Conservation (phyloP, 1,140 invertebrate genomes). For the Saccostrea echinata region DNA sequence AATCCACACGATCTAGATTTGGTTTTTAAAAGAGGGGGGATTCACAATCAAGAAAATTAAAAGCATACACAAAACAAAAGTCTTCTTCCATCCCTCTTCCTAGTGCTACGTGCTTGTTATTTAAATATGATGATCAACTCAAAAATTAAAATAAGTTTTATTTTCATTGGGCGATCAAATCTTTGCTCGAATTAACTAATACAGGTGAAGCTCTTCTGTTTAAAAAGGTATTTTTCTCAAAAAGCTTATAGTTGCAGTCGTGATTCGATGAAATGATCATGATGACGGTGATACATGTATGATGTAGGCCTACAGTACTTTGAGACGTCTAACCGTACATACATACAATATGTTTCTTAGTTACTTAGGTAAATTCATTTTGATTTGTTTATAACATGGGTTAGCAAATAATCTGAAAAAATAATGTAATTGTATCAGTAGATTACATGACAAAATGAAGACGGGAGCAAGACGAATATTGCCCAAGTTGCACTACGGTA, state of each 20-base stretch:
- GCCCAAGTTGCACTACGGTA: too few relatives aligned
- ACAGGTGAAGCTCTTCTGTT: neutral
- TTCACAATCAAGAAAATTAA: neutral
- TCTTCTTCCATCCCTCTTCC: neutral
- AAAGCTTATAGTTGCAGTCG: neutral
- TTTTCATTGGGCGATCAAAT: neutral
- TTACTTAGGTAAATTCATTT: slow-evolving; percentile 3
- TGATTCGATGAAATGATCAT: too few relatives aligned
- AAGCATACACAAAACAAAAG: neutral
- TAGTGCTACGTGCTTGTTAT: neutral
- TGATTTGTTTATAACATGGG: neutral
- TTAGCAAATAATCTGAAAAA: too few relatives aligned
- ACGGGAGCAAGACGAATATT: too few relatives aligned
- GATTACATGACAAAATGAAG: neutral
- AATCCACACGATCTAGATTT: neutral
- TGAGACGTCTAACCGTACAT: neutral
- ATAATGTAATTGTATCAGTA: neutral
- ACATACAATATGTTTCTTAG: neutral
- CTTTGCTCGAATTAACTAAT: neutral
- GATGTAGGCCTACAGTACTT: too few relatives aligned
- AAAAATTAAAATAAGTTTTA: neutral
- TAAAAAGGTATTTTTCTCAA: slow-evolving; percentile 11
- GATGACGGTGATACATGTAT: neutral
- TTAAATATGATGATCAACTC: neutral
- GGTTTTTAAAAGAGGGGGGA: neutral